A percentile compares a stretch with the other conserved stretches of the same genome.
These are phyloP conservation scores for Aplidium turbinatum DNA, from an alignment of 23 tunicate species.

Conservation along the genomic window DNA sequence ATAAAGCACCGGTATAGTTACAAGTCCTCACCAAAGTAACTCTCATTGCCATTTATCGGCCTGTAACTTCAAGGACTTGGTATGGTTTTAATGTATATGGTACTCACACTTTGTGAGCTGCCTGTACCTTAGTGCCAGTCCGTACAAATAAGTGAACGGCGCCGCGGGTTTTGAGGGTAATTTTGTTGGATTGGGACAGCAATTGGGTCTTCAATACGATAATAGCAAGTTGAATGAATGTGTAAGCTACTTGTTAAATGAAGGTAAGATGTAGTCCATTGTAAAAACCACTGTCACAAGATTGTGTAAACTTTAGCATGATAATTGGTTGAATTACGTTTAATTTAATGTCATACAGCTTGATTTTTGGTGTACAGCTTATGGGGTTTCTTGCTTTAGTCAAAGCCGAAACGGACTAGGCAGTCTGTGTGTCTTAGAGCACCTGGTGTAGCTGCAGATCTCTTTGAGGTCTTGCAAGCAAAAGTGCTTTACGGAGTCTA, in stretches of 20 bases:
- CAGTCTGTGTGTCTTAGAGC: constrained; percentile 21
- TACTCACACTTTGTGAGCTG: background rate
- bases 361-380: too few species aligned
- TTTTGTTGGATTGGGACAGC: constrained; percentile 10
- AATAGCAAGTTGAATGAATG: constrained; percentile 7
- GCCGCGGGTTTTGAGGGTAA: constrained; percentile 28
- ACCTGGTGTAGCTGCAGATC: constrained; percentile 21
- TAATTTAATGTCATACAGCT: background rate
- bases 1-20: too few species aligned
- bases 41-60: constrained; percentile 6
- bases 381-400: constrained; percentile 17
- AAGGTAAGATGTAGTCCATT: constrained; percentile 34
- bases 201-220: constrained; percentile 6
- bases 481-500: background rate
- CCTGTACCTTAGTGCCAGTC: constrained; percentile 16
- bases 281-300: background rate
- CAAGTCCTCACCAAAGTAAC: too few species aligned
- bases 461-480: background rate
- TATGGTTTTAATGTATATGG: constrained; percentile 24
- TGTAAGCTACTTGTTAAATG: background rate
- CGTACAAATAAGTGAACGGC: background rate
- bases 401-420: constrained; percentile 10
- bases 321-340: background rate
- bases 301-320: too few species aligned
- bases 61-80: constrained; percentile 24